Base-by-base conservation (phyloP, 2,797 vertebrate species). In the Danio kyathit region DNA sequence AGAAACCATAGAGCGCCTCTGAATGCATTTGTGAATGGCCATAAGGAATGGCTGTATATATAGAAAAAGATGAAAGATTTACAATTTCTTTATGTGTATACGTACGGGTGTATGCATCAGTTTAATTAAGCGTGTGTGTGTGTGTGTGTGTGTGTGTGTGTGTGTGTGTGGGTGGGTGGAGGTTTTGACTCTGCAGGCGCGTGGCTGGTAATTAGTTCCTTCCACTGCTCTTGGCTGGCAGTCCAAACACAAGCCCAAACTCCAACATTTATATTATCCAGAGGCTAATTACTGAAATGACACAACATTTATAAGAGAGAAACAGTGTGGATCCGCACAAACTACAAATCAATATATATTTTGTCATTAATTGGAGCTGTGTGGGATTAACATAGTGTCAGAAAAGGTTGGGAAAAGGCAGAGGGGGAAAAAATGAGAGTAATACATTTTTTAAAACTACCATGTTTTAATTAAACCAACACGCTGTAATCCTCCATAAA, bases 181-280 rank as follows among this genome's bases (percentile, higher is more conserved):
- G 77, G 82, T 78, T 84, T 82, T 46, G 43, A 65, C 74, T 86
- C 76, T 19, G 38, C 60, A 83, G 77, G 57, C 65, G 65, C 61
- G 74, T 80, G 80, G 79, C 82, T 86, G 79, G 82, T 85, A 86
- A 88, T 88, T 88, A 86, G 83, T 76, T 73, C 38, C 79, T 85
- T 80, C 82, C 76, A 83, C 74, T 51, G 78, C 57, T 86, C 44
- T 81, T 75, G 81, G 73, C 61, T 76, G 63, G 76, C 80, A 46
- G 59, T 85, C 82, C 83, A 87, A 85, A 84, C 79, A 82, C 56
- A 61, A 72, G 76, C 61, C 76, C 66, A 71, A 81, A 74, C 82
- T 80, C 38, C 65, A 64, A 79, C 80, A 51, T 83, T 83, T 84
- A 84, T 79, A 76, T 83, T 82, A 83, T 83, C 83, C 74, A 64